Percentiles rank a stretch among this genome's conserved stretches.
phyloP scores from a whole-genome alignment of 2,888 invertebrate genomes.

The Epinotia bilunana region DNA sequence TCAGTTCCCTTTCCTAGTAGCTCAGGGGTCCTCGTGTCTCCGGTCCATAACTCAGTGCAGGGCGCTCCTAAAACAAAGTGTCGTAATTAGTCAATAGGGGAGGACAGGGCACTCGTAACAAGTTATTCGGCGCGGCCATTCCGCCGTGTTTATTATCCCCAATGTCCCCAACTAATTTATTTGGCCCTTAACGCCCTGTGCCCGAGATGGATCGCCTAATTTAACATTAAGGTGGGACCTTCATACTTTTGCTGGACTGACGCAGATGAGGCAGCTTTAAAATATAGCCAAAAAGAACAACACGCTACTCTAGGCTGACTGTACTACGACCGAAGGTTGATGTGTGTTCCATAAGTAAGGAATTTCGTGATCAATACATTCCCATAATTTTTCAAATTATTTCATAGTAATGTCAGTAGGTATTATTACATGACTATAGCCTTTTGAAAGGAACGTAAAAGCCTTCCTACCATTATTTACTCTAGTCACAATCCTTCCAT shows the following conservation, averaged over 20 bases:
- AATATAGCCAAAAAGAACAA: background rate
- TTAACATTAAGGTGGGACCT: slow-evolving; percentile 74
- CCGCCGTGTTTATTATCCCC: slow-evolving; percentile 78
- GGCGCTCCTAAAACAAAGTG: slow-evolving; percentile 69
- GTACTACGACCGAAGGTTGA: no score
- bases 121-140: slow-evolving; percentile 79
- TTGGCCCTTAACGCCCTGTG: slow-evolving; percentile 77
- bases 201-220: slow-evolving; percentile 81
- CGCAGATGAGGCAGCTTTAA: slow-evolving; percentile 4
- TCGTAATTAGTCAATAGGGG: slow-evolving; percentile 80
- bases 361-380: no score
- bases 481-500: no score
- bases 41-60: slow-evolving; percentile 49
- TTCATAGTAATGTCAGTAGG: no score
- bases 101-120: slow-evolving; percentile 71
- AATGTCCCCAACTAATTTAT: slow-evolving; percentile 83
- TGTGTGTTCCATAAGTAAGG: no score
- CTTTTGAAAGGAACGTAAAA: no score
- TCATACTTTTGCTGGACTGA: slow-evolving; percentile 19
- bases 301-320: background rate
- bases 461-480: no score
- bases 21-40: slow-evolving; percentile 29
- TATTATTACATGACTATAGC: no score
- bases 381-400: no score
- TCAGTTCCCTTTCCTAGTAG: background rate